Base-by-base conservation (phyloP, 2,888 invertebrate species). In the Nemotelus pantherinus region DNA sequence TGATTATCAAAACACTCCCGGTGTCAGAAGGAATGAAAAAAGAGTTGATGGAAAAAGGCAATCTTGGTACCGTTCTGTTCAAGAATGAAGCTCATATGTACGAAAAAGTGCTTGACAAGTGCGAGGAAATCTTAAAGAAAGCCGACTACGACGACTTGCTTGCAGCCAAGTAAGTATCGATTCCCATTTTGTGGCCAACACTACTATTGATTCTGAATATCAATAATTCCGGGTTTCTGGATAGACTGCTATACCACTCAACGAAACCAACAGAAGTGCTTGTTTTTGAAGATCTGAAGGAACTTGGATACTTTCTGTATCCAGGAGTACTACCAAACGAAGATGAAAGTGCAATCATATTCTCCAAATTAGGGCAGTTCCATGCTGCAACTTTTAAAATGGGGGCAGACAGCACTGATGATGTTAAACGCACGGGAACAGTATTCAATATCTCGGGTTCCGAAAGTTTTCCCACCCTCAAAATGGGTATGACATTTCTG, bases 201-300 rank as follows among this genome's bases (percentile, higher is more conserved):
- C 58, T 25, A n/a, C 25, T n/a, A 39, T 39, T 60, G 25, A 7
- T 3, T 39, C 41, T 60, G 4, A 60, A 39, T 41, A 7, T 60
- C 5, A 60, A 60, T 39, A 60, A 3, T 60, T 60, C 1, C 1
- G 25, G 25, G 25, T 25, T 25, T 25, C 25, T 25, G 25, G 1
- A 25, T 25, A 72, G 72, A 45, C 41, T 72, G 25, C 47, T 72
- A 3, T 72, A 72, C 41, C 25, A 47, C 6, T 72, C 72, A 2
- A 45, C 10, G 9, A n/a, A 74, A 25, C 63, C 74, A 4, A 47
- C 3, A 3, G 25, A 74, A 47, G 60, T 60, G 2, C 5, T 74
- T 9, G 74, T 63, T 74, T 74, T 74, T 60, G 63, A 74, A 3
- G 74, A 74, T 7, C 74, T 74, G 6, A 74, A 60, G n/a, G 48